A percentile compares a stretch with the other conserved stretches of the same genome.
Evolutionary conservation across 2,888 invertebrate species (phyloP).

Genomic region (Clitarchus hookeri): DNA sequence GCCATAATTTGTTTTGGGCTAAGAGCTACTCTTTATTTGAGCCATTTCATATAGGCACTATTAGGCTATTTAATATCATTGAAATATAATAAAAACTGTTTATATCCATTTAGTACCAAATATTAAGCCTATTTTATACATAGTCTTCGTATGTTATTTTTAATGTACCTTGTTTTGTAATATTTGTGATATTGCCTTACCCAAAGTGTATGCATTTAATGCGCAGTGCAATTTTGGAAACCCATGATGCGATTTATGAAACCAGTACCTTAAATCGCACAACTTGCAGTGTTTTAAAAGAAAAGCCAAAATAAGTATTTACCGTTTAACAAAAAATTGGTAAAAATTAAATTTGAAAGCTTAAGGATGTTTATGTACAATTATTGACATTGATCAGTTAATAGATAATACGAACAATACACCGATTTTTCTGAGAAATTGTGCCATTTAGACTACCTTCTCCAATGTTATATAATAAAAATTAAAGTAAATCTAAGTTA

Average conservation of each 20-base stretch:
- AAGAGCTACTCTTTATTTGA: not conserved
- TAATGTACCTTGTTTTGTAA: not conserved
- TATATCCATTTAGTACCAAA: not conserved
- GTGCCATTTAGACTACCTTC: too few species aligned
- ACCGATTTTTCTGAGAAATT: too few species aligned
- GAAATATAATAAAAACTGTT: not conserved
- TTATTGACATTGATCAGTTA: not conserved
- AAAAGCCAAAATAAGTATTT: not conserved
- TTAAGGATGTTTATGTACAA: not conserved
- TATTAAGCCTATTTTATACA: not conserved
- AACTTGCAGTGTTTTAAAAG: not conserved
- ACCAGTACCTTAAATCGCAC: constrained; percentile 20
- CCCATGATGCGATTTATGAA: constrained; percentile 20
- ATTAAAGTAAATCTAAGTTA: too few species aligned
- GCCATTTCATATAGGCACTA: too few species aligned
- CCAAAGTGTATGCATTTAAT: not conserved
- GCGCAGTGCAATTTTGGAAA: constrained; percentile 19
- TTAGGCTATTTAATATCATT: not conserved
- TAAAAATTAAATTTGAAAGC: not conserved
- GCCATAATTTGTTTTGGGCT: not conserved
- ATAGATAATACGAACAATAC: not conserved
- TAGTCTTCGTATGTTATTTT: not conserved
- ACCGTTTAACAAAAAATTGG: not conserved
- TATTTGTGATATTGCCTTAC: not conserved
- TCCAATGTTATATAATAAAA: too few species aligned